Conservation (phyloP, 2,797 vertebrate species). For the Pelobates cultripes region DNA sequence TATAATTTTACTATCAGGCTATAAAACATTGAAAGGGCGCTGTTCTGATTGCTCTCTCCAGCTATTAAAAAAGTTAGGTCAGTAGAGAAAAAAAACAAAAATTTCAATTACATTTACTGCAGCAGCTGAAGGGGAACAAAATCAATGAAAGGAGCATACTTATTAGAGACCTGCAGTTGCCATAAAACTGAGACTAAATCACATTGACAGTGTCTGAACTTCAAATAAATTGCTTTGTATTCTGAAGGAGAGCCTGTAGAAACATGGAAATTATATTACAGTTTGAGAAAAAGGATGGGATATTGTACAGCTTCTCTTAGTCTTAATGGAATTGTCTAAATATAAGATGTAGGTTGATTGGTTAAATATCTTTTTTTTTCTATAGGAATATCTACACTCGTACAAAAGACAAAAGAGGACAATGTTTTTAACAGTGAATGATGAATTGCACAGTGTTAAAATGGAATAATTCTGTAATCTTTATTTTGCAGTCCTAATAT, state of each 20-base stretch:
- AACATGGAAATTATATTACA: constrained; percentile 76
- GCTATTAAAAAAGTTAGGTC: constrained; percentile 63
- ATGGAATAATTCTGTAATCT: no score
- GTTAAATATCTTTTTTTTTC: constrained; percentile 48
- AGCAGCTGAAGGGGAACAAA: constrained; percentile 75
- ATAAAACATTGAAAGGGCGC: constrained; percentile 57
- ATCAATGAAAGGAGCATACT: constrained; percentile 77
- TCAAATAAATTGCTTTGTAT: constrained; percentile 81
- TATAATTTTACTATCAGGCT: constrained; percentile 59
- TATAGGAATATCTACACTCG: no score
- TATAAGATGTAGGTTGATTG: constrained; percentile 61
- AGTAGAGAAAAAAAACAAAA: constrained; percentile 56
- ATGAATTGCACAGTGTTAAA: background rate
- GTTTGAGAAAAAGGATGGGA: constrained; percentile 60
- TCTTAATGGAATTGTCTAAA: constrained; percentile 56
- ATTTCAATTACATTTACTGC: constrained; percentile 78
- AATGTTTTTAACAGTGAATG: constrained; percentile 30
- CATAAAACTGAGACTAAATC: constrained; percentile 81
- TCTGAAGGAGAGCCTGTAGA: constrained; percentile 71
- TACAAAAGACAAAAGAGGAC: constrained; percentile 10
- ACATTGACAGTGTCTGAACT: constrained; percentile 77
- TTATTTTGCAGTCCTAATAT: no score
- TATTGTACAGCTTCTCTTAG: constrained; percentile 61
- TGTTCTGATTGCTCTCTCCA: constrained; percentile 58
- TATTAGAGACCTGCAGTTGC: constrained; percentile 77